Conservation (phyloP, 2,888 invertebrate species). For the Vesta saturnalis region DNA sequence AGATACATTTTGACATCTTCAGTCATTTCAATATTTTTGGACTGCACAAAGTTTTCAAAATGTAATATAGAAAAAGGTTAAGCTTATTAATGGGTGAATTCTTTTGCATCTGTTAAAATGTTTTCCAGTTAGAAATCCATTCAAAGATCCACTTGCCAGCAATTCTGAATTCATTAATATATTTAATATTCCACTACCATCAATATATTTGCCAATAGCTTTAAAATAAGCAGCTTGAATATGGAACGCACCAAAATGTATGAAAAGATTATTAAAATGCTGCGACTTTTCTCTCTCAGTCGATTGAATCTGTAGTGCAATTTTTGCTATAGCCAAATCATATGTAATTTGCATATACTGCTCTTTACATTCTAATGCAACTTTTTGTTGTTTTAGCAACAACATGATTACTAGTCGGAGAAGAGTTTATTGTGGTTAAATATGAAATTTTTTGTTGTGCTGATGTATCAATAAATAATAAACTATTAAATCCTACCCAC, state of each 20-base stretch:
- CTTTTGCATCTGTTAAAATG: conserved; percentile 51
- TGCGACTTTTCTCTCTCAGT: neutral
- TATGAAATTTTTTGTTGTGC: conserved; percentile 47
- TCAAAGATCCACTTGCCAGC: conserved; percentile 47
- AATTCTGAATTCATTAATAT: conserved; percentile 44
- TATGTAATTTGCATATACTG: conserved; percentile 48
- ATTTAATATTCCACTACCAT: conserved; percentile 40
- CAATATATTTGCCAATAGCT: conserved; percentile 48
- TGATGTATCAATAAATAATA: conserved; percentile 39
- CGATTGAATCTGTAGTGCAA: conserved; percentile 29
- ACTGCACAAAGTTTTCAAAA: neutral
- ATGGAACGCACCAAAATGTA: neutral
- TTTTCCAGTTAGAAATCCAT: conserved; percentile 45
- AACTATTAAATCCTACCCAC: conserved; percentile 53
- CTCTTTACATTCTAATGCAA: conserved; percentile 43
- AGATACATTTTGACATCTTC: conserved; percentile 18
- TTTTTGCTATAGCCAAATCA: conserved; percentile 51
- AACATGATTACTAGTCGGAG: conserved; percentile 48
- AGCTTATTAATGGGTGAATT: conserved; percentile 13
- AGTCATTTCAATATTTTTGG: neutral
- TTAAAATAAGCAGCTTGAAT: conserved; percentile 41
- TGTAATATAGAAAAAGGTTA: neutral
- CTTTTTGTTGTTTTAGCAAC: conserved; percentile 46
- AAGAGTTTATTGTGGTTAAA: conserved; percentile 49
- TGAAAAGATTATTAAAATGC: neutral